Percentiles rank a stretch among this genome's conserved stretches.
phyloP scores from a whole-genome alignment of 2,797 vertebrate genomes.

The Antrozous pallidus region DNA sequence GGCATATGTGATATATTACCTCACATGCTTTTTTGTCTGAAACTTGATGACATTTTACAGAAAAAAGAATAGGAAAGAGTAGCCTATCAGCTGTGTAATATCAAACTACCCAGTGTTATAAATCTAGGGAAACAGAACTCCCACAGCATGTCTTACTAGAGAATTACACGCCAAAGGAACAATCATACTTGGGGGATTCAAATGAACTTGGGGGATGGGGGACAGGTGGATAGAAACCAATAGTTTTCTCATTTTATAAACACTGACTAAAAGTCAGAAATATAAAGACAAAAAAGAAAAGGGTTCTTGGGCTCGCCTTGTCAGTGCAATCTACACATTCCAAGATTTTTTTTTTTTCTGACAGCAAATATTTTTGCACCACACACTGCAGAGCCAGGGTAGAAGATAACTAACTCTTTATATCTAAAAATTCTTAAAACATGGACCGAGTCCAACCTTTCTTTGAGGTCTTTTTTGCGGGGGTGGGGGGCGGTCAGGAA shows the following conservation, averaged over 20 bases:
- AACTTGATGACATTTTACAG: slow-evolving; percentile 62
- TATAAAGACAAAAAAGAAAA: slow-evolving; percentile 2
- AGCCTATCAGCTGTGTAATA: slow-evolving; percentile 28
- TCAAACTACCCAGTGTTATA: background rate
- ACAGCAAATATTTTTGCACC: slow-evolving; percentile 53
- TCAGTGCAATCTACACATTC: slow-evolving; percentile 36
- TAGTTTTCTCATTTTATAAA: slow-evolving; percentile 2
- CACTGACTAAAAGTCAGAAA: slow-evolving; percentile 17
- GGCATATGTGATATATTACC: slow-evolving; percentile 69
- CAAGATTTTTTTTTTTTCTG: background rate
- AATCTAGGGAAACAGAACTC: background rate
- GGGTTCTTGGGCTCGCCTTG: background rate
- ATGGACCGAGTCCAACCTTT: slow-evolving; percentile 7
- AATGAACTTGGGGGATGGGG: too few relatives aligned
- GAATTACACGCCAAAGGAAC: background rate
- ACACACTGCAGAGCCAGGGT: background rate
- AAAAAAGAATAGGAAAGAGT: slow-evolving; percentile 20
- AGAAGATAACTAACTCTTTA: slow-evolving; percentile 48
- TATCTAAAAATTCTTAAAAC: slow-evolving; percentile 54
- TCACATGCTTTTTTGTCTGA: slow-evolving; percentile 68
- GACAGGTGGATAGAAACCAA: background rate
- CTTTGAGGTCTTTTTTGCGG: background rate
- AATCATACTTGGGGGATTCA: background rate
- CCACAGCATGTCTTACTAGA: background rate
- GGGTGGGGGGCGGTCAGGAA: background rate